Evolutionary conservation across 2,113 vertebrate genomes (phyloP), one percentile per base, ranked within the genome.

Genomic region (Alosa alosa): DNA sequence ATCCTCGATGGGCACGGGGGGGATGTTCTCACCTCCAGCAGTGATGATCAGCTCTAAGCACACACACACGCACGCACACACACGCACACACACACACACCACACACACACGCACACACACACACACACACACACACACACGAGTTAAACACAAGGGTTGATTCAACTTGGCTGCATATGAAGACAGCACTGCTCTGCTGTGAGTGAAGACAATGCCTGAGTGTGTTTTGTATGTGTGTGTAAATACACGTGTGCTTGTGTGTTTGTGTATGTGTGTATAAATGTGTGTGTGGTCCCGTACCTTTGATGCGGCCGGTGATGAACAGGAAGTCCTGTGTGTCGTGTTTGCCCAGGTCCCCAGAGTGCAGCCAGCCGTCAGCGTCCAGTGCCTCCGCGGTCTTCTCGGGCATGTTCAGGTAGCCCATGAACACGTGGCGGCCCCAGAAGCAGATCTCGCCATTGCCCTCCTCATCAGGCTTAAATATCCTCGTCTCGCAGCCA

Each of bases 341-440:
- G 0, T 95, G 87, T 64, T 92, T 96, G 41, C 98, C 98, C 46
- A 99, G 92, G 91, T 99, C 98, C 0, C 98, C 98, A 0, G 97
- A 97, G 86, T 97, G 98, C 82, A 99, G 94, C 98, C 98, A 99
- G 64, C 97, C 98, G 0, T 97, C 96, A 0, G 93, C 75, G 0
- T 99, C 96, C 0, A 99, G 89, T 0, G 92, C 94, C 88, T 99
- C 97, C 84, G 50, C 85, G 0, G 96, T 99, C 86, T 95, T 96
- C 0, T 96, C 96, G 0, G 95, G 90, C 93, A 94, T 96, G 86
- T 96, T 96, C 89, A 99, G 91, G 88, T 99, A 99, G 41, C 98
- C 98, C 98, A 99, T 99, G 93, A 99, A 99, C 88, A 99, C 5
- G 15, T 99, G 97, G 0, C 98, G 95, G 0, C 98, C 98, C 83